Evolutionary conservation across 1,140 invertebrate species (phyloP).

Genomic region (Drosophila pseudoobscura): DNA sequence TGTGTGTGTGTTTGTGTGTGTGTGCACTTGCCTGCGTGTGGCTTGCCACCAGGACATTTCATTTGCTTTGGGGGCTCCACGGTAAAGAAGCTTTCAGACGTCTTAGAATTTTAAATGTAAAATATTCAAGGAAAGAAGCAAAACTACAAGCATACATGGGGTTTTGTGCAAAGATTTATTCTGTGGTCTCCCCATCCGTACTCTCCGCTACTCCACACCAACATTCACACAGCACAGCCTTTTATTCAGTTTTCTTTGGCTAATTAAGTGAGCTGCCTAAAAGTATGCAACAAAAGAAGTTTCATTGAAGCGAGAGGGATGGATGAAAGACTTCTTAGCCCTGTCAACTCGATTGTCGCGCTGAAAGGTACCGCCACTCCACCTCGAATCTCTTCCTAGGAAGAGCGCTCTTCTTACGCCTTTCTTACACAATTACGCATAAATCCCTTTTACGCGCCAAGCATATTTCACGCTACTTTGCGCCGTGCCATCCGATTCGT

Average conservation of each 20-base stretch:
- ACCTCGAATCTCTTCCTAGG: conserved; percentile 19
- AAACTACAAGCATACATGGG: conserved; percentile 60
- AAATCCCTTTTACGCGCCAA: conserved; percentile 76
- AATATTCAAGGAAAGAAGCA: conserved; percentile 60
- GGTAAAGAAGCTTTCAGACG: conserved; percentile 72
- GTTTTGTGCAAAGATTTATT: conserved; percentile 67
- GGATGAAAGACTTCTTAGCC: conserved; percentile 51
- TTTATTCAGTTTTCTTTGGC: conserved; percentile 20
- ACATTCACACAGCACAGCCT: neutral
- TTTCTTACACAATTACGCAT: conserved; percentile 80
- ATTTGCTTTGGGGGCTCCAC: conserved; percentile 29
- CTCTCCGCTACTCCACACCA: neutral
- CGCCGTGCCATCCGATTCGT: conserved; percentile 20
- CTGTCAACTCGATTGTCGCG: conserved; percentile 66
- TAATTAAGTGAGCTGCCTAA: conserved; percentile 66
- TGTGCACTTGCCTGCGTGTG: too few species aligned
- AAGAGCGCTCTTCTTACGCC: conserved; percentile 53
- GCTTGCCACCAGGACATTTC: conserved; percentile 11
- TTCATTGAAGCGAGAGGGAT: neutral
- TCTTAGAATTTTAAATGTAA: conserved; percentile 76
- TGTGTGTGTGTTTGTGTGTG: too few species aligned
- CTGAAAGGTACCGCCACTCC: conserved; percentile 53
- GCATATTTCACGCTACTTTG: conserved; percentile 75
- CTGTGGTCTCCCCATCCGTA: conserved; percentile 56
- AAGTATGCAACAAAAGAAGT: conserved; percentile 74